phyloP scores from a whole-genome alignment of 2,797 vertebrate genomes.

The Iguana delicatissima region DNA sequence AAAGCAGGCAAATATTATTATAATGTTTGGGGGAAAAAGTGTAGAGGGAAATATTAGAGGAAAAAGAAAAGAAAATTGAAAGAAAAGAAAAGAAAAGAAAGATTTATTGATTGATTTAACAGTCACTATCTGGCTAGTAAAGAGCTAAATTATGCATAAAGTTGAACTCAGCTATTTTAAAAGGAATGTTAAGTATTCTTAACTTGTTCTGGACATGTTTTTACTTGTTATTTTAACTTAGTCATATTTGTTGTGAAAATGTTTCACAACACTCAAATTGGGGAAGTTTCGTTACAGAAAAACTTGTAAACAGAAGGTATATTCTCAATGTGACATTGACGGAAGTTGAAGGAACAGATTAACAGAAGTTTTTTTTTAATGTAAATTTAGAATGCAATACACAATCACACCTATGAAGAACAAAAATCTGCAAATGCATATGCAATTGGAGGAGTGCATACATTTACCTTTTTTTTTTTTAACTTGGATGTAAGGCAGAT shows the following conservation, averaged over 20 bases:
- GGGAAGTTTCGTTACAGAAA: too few species aligned
- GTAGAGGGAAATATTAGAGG: background rate
- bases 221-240: background rate
- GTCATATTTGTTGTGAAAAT: conserved; percentile 26
- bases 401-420: background rate
- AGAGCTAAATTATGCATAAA: background rate
- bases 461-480: background rate
- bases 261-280: conserved; percentile 48
- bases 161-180: background rate
- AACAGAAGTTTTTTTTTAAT: conserved; percentile 45
- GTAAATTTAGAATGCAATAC: background rate
- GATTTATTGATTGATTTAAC: background rate
- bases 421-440: background rate
- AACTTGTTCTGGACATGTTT: background rate
- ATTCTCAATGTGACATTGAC: background rate
- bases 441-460: background rate
- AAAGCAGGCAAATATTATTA: background rate
- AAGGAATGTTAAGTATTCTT: background rate
- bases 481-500: background rate
- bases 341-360: conserved; percentile 33
- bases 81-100: too few species aligned
- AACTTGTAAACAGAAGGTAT: conserved; percentile 5
- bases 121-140: background rate
- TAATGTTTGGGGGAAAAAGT: background rate
- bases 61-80: background rate